Evolutionary conservation across 2,113 vertebrate genomes (phyloP), one percentile per base, ranked within the genome.

Genomic region (Argyrosomus japonicus): DNA sequence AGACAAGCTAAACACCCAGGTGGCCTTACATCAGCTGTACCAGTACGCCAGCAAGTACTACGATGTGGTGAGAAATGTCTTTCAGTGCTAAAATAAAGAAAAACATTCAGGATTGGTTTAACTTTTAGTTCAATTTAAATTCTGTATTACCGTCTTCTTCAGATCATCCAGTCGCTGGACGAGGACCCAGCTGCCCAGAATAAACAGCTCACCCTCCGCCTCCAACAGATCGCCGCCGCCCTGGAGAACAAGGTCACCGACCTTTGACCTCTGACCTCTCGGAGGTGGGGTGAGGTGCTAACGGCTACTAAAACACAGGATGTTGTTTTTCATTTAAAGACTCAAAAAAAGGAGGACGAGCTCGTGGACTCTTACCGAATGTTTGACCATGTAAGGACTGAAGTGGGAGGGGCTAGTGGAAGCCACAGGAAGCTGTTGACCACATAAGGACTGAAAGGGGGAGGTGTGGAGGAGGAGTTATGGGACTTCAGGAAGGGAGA

Each of bases 31-130:
- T 86, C 97, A 99, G 88, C 96, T 99, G 72, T 99, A 99, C 94
- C 97, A 99, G 91, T 99, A 98, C 25, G 98, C 98, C 63, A 99
- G 97, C 95, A 99, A 98, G 93, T 99, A 99, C 96, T 99, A 98
- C 0, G 98, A 99, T 40, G 97, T 96, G 96, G 97, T 99, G 93
- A 95, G 96, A 57, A 19, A 43, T 8, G 17, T 10, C 25, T 45
- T 25, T 19, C 5, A 25, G 1, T 21, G 6, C 57, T 2, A 43
- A 54, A 75, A 19, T 4, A 40, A 9, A 40, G 36, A 40, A 40
- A 40, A 2, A 8, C 36, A 9, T 9, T 40, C 36, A 40, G 6
- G 36, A 40, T 2, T 40, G 36, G 36, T 40, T 40, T 9, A 40
- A 40, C 36, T 40, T 40, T 40, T 40, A 40, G 36, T 40, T 40